Conservation (phyloP, 35 echinoderm and acorn worm species). For the Holothuria glaberrima region DNA sequence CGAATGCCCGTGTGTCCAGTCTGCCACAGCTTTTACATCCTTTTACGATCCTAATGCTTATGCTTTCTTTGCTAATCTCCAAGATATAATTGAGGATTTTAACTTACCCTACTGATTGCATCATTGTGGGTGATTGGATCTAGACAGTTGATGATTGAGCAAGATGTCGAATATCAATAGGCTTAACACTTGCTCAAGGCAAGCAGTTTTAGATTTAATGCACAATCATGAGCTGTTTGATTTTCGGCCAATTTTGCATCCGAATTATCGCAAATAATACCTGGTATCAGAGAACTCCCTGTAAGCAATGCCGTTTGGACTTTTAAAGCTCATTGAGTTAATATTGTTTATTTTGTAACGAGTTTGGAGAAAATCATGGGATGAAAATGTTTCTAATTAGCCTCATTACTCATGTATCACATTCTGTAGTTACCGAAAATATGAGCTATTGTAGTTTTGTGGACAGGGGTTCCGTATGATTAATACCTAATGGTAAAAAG, state of each 20-base stretch:
- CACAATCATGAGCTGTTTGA: not conserved
- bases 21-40: not conserved
- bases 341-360: too few species aligned
- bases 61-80: not conserved
- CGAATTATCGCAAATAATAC: not conserved
- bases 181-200: not conserved
- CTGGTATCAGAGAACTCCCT: conserved; percentile 11
- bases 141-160: not conserved
- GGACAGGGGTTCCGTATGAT: too few species aligned
- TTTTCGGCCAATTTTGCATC: not conserved
- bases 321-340: not conserved
- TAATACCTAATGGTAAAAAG: too few species aligned
- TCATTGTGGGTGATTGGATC: not conserved
- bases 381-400: too few species aligned
- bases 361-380: too few species aligned
- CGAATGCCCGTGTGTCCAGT: too few species aligned
- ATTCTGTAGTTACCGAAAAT: too few species aligned
- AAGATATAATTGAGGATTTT: not conserved
- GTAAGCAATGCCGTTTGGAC: not conserved
- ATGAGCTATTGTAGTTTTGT: too few species aligned
- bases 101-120: not conserved
- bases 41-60: not conserved
- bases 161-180: too few species aligned
- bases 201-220: not conserved
- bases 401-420: too few species aligned